Conservation (phyloP, 92 coral and sea anemone genomes). For the Pocillopora grandis region DNA sequence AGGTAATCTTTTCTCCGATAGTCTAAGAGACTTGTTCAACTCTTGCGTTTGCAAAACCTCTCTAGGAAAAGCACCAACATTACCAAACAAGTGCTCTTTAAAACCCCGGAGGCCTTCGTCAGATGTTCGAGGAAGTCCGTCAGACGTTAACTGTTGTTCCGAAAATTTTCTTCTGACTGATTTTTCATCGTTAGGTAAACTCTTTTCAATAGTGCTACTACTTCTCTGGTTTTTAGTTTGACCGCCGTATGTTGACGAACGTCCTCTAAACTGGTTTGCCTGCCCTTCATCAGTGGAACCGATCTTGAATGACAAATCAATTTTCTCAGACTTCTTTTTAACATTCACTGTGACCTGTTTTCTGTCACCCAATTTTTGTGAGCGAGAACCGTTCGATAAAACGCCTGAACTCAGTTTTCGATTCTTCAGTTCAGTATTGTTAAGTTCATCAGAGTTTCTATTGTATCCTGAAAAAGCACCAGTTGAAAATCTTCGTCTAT, state of each 20-base stretch:
- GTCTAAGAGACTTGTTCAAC: neutral
- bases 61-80: neutral
- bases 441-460: neutral
- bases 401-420: neutral
- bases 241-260: conserved; percentile 2
- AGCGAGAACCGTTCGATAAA: neutral
- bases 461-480: neutral
- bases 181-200: neutral
- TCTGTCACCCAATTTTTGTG: neutral
- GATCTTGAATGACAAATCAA: conserved; percentile 5
- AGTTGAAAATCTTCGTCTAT: conserved; percentile 9
- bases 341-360: neutral
- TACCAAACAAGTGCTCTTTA: neutral
- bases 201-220: neutral
- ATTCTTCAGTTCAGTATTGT: neutral
- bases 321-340: conserved; percentile 18
- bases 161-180: neutral
- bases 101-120: neutral
- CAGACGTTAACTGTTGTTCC: neutral
- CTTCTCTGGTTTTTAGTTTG: neutral
- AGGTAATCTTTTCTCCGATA: conserved; percentile 13
- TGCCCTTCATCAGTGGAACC: neutral
- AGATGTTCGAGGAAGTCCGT: conserved; percentile 1
- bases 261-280: neutral
- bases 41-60: neutral